These are phyloP conservation scores for Astatoreochromis straeleni DNA, from an alignment of 2,113 vertebrate species.

Conservation along the genomic window DNA sequence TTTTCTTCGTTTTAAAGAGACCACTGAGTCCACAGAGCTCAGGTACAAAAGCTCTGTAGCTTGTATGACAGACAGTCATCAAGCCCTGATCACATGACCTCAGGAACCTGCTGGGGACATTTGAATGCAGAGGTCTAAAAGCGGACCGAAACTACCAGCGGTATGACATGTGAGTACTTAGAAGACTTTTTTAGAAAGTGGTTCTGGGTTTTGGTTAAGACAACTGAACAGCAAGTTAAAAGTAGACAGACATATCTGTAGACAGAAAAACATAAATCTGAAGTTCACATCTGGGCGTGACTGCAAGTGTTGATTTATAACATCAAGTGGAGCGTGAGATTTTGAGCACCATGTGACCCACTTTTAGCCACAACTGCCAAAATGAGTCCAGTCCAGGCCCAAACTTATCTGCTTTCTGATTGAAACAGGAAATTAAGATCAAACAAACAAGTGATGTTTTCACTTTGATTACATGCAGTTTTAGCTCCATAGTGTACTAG, in stretches of 20 bases:
- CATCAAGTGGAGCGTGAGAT: neutral
- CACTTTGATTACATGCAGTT: neutral
- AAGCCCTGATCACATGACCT: neutral
- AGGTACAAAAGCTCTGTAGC: neutral
- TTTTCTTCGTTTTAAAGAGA: neutral
- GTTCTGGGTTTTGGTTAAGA: neutral
- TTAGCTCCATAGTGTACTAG: too few species aligned
- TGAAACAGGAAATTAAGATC: neutral
- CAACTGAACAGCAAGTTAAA: neutral
- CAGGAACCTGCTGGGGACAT: neutral
- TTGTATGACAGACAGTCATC: neutral
- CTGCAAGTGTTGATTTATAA: neutral
- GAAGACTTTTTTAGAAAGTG: neutral
- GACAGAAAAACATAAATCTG: neutral
- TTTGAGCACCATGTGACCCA: neutral
- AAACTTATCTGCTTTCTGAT: neutral
- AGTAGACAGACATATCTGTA: neutral
- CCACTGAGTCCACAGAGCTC: neutral
- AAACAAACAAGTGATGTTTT: neutral
- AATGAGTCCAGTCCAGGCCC: neutral
- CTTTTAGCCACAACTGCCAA: neutral
- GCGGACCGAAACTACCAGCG: neutral
- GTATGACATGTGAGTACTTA: neutral
- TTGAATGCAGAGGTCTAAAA: neutral
- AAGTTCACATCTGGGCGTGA: neutral